phyloP scores from a whole-genome alignment of 2,888 invertebrate genomes.

The Trissolcus brochymenae region DNA sequence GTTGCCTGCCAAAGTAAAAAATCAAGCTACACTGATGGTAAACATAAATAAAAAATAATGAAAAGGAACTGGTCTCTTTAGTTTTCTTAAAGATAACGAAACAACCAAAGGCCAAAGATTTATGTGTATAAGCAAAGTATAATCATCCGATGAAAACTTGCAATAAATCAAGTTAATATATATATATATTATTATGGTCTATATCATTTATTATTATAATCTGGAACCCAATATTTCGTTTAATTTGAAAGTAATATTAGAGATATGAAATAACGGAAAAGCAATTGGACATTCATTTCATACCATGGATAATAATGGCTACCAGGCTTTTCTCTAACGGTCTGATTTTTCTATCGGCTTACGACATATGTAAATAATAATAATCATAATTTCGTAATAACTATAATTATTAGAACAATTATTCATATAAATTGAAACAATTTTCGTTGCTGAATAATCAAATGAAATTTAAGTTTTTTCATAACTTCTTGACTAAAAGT shows the following conservation, averaged over 20 bases:
- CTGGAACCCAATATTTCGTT: neutral
- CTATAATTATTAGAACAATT: constrained; percentile 53
- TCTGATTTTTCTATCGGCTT: too few relatives aligned
- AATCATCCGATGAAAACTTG: constrained; percentile 36
- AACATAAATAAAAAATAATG: neutral
- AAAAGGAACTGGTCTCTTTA: constrained; percentile 5
- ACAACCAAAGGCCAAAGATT: constrained; percentile 20
- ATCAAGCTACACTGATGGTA: neutral
- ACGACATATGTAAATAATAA: constrained; percentile 42
- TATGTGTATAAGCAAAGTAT: constrained; percentile 40
- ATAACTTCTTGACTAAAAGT: too few relatives aligned
- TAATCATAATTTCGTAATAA: constrained; percentile 14
- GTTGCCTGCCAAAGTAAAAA: neutral
- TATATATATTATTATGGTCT: constrained; percentile 6
- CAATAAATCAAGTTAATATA: constrained; percentile 49
- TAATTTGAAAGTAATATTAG: too few relatives aligned
- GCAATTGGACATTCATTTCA: too few relatives aligned
- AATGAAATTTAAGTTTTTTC: constrained; percentile 5
- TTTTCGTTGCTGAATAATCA: constrained; percentile 42
- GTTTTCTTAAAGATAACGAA: constrained; percentile 23
- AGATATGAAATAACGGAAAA: too few relatives aligned
- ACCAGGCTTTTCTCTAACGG: too few relatives aligned
- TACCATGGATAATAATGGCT: too few relatives aligned
- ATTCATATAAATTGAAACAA: constrained; percentile 52
- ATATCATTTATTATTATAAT: too few relatives aligned